Base-by-base conservation (phyloP, 2,797 vertebrate species). In the Clamator glandarius region DNA sequence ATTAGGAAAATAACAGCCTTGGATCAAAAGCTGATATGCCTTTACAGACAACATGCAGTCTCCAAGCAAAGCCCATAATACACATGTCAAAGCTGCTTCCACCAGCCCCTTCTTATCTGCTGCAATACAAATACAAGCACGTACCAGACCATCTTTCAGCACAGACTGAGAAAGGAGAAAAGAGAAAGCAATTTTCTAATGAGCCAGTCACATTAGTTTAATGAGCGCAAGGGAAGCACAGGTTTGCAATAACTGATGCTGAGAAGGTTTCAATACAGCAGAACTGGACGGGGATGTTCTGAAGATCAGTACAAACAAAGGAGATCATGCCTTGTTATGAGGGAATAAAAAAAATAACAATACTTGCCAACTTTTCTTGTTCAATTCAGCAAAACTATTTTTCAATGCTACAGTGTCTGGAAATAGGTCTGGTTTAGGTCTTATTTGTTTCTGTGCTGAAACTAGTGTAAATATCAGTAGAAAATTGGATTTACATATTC, bases 301-400 rank as follows among this genome's bases (percentile, higher is more conserved):
- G 61, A 81, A 90, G 75, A 91, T 88, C 64, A 96, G 91, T 76
- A 96, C 91, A 74, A 81, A 94, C 58, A 95, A 83, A 96, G 36
- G 64, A 94, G 74, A 87, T 87, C 95, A 98, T 98, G 98, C 98
- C 96, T 97, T 98, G 97, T 97, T 97, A 98, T 95, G 74, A 96
- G 76, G 89, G 89, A 82, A 95, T 92, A 92, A 92, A 95, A 92
- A 93, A 95, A 95, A 96, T 94, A 44, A 44, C 59, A 95, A 98
- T 98, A 99, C 98, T 99, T 98, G 98, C 99, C 98, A 97, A 97
- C 97, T 98, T 98, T 97, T 98, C 96, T 96, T 96, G 97, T 97
- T 98, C 96, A 96, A 97, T 95, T 98, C 98, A 96, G 96, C 96
- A 95, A 97, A 97, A 96, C 95, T 97, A 95, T 92, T 97, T 97